Evolutionary conservation across 2,797 vertebrate genomes (phyloP).

Genomic region (Rhyacichthys aspro): DNA sequence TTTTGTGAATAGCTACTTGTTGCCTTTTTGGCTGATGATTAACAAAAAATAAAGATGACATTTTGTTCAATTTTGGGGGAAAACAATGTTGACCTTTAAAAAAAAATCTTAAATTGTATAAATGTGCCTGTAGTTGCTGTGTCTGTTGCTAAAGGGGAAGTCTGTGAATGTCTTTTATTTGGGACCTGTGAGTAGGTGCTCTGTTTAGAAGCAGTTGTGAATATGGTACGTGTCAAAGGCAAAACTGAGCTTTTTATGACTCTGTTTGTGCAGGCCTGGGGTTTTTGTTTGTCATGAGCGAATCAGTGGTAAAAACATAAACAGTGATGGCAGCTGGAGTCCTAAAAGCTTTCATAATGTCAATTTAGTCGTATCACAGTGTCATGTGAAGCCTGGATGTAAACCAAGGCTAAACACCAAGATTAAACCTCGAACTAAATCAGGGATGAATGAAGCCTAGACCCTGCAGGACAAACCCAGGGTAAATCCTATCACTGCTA

Average conservation of each 20-base stretch:
- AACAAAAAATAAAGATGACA: constrained; percentile 5
- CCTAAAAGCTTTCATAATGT: too few species aligned
- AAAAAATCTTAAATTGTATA: not conserved
- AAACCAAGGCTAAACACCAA: too few species aligned
- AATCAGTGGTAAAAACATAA: too few species aligned
- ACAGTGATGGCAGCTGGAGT: too few species aligned
- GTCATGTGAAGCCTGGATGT: too few species aligned
- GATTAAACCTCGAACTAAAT: not conserved
- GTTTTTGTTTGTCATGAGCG: too few species aligned
- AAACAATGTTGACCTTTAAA: not conserved
- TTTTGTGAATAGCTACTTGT: constrained; percentile 1
- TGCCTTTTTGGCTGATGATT: constrained; percentile 2
- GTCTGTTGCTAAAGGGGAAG: not conserved
- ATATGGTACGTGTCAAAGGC: too few species aligned
- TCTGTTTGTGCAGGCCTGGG: too few species aligned
- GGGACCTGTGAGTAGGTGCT: too few species aligned
- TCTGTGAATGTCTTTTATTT: not conserved
- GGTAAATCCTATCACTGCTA: not conserved
- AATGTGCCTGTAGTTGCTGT: not conserved
- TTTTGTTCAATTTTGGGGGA: not conserved
- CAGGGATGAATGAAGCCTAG: not conserved
- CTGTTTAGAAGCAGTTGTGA: too few species aligned
- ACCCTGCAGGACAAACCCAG: not conserved
- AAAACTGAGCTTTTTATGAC: too few species aligned
- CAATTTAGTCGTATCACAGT: too few species aligned